These are phyloP conservation scores for Trypoxylus dichotomus DNA, from an alignment of 1,140 invertebrate genomes.

Conservation along the genomic window DNA sequence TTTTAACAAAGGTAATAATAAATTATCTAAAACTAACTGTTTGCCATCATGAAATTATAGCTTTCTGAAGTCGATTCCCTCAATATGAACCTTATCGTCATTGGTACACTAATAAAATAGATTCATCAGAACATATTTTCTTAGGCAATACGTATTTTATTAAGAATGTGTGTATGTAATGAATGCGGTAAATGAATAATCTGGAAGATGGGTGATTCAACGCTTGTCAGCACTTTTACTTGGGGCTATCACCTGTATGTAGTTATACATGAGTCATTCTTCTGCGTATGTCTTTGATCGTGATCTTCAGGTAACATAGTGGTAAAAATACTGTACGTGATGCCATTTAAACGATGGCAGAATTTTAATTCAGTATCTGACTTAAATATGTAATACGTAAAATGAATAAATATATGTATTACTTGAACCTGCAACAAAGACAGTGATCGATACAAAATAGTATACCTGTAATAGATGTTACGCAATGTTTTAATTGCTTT, in stretches of 20 bases:
- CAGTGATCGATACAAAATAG: neutral
- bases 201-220: neutral
- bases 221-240: neutral
- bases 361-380: slow-evolving; percentile 3
- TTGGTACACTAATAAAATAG: neutral
- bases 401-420: neutral
- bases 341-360: neutral
- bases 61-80: no score
- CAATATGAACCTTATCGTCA: no score
- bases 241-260: neutral
- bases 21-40: no score
- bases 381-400: slow-evolving; percentile 3
- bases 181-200: slow-evolving; percentile 1
- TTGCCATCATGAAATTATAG: no score
- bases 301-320: slow-evolving; percentile 17
- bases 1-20: no score
- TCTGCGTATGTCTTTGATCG: slow-evolving; percentile 1
- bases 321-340: slow-evolving; percentile 26
- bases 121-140: neutral
- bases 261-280: slow-evolving; percentile 2
- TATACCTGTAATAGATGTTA: neutral
- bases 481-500: neutral
- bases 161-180: neutral
- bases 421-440: neutral
- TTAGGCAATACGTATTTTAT: neutral